These are phyloP conservation scores for Hyaena hyaena DNA, from an alignment of 2,113 vertebrate genomes.

Conservation along the genomic window DNA sequence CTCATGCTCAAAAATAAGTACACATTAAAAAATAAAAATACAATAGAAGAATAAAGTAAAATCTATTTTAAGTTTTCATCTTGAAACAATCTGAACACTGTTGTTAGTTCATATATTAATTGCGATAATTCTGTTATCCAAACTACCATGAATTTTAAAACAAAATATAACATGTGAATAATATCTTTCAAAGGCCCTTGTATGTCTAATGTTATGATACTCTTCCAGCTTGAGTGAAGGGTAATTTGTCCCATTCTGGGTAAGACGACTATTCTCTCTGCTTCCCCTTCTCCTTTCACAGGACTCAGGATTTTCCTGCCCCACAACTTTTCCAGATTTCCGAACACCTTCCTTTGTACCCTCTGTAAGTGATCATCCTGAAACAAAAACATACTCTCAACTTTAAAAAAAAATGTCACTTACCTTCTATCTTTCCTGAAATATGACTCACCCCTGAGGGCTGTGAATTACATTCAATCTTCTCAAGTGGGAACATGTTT, in stretches of 20 bases:
- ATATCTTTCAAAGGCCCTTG: neutral
- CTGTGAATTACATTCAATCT: neutral
- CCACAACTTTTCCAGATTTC: neutral
- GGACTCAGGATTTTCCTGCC: neutral
- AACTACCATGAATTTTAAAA: neutral
- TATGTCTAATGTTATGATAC: neutral
- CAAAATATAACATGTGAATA: neutral
- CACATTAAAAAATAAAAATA: too few species aligned
- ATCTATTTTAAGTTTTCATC: neutral
- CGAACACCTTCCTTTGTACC: neutral
- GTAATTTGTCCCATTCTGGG: neutral
- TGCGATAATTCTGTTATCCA: neutral
- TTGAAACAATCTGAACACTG: neutral
- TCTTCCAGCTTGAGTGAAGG: too few species aligned
- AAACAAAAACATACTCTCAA: neutral
- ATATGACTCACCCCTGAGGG: neutral
- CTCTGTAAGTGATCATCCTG: neutral
- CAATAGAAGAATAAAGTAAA: neutral
- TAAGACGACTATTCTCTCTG: too few species aligned
- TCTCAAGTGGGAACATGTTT: neutral
- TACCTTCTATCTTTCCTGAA: neutral
- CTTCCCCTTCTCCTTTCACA: neutral
- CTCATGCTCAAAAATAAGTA: too few species aligned
- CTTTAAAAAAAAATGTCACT: too few species aligned
- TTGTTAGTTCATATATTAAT: neutral